phyloP scores from a whole-genome alignment of 2,113 vertebrate genomes.

The Gymnocephalus cernua region DNA sequence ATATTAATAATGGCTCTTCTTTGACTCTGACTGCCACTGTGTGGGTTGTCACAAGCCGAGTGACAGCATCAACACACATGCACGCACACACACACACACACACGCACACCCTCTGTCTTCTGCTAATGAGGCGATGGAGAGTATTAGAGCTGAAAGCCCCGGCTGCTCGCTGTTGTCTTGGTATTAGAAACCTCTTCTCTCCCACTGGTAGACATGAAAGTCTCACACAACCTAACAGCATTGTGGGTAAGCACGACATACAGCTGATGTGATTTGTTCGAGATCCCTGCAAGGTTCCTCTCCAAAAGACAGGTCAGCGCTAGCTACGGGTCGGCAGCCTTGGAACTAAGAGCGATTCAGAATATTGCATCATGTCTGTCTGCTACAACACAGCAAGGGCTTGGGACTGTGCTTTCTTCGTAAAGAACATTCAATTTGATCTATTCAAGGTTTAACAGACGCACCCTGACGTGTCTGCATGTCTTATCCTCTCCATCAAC shows the following conservation, averaged over 20 bases:
- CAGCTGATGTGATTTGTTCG: conserved; percentile 30
- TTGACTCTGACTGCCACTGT: conserved; percentile 51
- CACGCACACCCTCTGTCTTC: conserved; percentile 23
- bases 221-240: conserved; percentile 41
- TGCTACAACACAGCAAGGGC: background rate
- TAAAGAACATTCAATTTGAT: background rate
- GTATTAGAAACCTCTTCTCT: conserved; percentile 45
- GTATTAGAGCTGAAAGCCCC: conserved; percentile 57
- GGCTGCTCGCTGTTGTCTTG: conserved; percentile 43
- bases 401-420: background rate
- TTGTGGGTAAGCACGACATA: background rate
- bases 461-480: background rate
- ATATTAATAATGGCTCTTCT: conserved; percentile 64
- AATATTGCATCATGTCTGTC: background rate
- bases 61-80: conserved; percentile 58
- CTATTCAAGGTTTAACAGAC: background rate
- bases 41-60: conserved; percentile 60
- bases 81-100: conserved; percentile 24
- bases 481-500: background rate
- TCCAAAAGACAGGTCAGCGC: background rate
- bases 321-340: background rate
- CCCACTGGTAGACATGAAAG: conserved; percentile 43
- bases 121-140: conserved; percentile 65
- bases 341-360: background rate
- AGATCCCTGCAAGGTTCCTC: background rate